These are phyloP conservation scores for Delphinus delphis DNA, from an alignment of 2,113 vertebrate species.

Conservation along the genomic window DNA sequence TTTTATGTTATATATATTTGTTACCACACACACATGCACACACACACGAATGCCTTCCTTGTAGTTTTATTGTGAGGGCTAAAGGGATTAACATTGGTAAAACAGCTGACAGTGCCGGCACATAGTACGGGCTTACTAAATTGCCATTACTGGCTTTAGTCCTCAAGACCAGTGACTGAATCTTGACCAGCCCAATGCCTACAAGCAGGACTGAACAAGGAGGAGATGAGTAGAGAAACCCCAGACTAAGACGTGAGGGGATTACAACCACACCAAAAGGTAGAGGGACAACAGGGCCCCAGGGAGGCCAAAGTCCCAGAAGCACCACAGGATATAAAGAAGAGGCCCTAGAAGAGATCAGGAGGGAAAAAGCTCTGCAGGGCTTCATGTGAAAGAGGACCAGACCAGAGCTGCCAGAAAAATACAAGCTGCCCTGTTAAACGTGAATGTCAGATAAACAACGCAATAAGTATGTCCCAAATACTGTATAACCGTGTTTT, in stretches of 20 bases:
- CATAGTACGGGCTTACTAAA: neutral
- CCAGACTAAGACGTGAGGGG: neutral
- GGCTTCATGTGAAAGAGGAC: neutral
- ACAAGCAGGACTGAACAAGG: neutral
- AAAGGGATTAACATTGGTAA: neutral
- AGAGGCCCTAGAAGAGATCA: neutral
- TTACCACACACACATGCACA: neutral
- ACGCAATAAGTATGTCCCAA: neutral
- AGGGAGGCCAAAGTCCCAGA: neutral
- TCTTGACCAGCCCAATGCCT: neutral
- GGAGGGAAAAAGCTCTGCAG: neutral
- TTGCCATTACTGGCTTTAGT: neutral
- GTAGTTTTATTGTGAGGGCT: neutral
- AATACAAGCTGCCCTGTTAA: neutral
- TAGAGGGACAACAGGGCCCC: neutral
- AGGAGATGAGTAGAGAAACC: neutral
- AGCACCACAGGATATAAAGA: neutral
- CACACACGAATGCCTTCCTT: neutral
- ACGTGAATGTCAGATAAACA: neutral
- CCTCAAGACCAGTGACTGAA: neutral
- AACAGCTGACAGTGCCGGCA: neutral
- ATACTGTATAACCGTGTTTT: neutral
- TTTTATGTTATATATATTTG: neutral
- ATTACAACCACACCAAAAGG: neutral
- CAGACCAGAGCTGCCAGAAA: neutral